Percentiles rank a stretch among this genome's conserved stretches.
These are phyloP conservation scores for Drosophila insularis DNA, from an alignment of 1,140 invertebrate genomes.

Conservation along the genomic window DNA sequence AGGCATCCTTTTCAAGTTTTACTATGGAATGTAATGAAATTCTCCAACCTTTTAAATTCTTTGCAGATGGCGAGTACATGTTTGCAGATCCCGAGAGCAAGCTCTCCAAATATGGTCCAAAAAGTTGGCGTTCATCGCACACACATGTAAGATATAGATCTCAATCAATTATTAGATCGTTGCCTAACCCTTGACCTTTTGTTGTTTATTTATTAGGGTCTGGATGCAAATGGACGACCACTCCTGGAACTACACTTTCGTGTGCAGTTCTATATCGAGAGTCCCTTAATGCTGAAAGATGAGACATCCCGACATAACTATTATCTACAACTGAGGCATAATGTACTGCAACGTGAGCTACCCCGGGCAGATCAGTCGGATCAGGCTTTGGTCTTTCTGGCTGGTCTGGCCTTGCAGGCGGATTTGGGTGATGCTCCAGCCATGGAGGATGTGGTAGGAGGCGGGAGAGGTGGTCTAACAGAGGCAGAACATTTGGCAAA, in stretches of 20 bases:
- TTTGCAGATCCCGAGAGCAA: conserved; percentile 97
- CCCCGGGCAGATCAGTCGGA: conserved; percentile 86
- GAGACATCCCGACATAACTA: conserved; percentile 95
- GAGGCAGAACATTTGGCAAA: not conserved
- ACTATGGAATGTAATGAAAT: not conserved
- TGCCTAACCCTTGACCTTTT: no score
- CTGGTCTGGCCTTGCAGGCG: conserved; percentile 94
- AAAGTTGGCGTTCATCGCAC: conserved; percentile 96
- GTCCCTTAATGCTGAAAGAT: conserved; percentile 92
- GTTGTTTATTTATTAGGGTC: conserved; percentile 85
- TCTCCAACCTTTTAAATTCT: not conserved
- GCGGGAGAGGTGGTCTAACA: conserved; percentile 17
- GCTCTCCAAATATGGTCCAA: conserved; percentile 96
- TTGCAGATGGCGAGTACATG: conserved; percentile 96
- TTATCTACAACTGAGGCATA: conserved; percentile 95
- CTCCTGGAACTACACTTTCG: conserved; percentile 95
- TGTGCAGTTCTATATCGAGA: conserved; percentile 97
- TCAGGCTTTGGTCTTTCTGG: conserved; percentile 90
- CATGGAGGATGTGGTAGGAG: conserved; percentile 13
- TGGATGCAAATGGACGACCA: conserved; percentile 94
- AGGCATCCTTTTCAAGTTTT: no score
- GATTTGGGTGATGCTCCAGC: conserved; percentile 90
- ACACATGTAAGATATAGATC: conserved; percentile 89
- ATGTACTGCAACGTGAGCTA: conserved; percentile 89
- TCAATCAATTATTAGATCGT: no score